Percentiles rank a stretch among this genome's conserved stretches.
Evolutionary conservation across 2,113 vertebrate species (phyloP).

Genomic region (Tetrax tetrax): DNA sequence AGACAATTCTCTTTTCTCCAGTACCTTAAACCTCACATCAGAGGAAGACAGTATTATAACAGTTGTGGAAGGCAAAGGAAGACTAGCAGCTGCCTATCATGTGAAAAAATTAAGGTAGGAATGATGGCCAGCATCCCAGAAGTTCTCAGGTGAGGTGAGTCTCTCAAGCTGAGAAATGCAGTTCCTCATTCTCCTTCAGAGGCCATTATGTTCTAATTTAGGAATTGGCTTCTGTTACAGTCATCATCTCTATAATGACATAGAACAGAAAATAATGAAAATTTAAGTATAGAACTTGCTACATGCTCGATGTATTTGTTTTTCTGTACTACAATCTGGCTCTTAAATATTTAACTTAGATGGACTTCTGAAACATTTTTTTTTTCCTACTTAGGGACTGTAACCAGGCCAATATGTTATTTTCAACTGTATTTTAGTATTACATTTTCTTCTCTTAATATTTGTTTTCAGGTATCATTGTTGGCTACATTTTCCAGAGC

Average conservation of each 20-base stretch:
- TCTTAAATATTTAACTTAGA: background rate
- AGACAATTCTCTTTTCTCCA: background rate
- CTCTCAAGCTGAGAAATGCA: background rate
- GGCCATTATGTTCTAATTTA: background rate
- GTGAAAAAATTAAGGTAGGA: background rate
- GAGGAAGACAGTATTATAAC: background rate
- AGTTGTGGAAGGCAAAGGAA: background rate
- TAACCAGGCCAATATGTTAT: background rate
- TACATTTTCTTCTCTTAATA: background rate
- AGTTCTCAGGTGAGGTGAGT: background rate
- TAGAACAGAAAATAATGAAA: background rate
- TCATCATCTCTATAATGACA: background rate
- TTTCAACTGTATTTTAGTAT: background rate
- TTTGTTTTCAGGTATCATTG: conserved; percentile 5
- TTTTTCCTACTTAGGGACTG: background rate
- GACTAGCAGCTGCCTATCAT: background rate
- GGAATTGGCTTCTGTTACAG: background rate
- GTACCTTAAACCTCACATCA: background rate
- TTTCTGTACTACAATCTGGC: background rate
- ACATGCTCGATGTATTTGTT: background rate
- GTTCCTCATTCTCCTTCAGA: background rate
- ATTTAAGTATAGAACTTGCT: background rate
- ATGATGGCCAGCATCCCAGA: background rate
- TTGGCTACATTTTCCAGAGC: conserved; percentile 45
- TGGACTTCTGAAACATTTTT: background rate